phyloP scores from a whole-genome alignment of 2,888 invertebrate genomes.

The Syrphus vitripennis region DNA sequence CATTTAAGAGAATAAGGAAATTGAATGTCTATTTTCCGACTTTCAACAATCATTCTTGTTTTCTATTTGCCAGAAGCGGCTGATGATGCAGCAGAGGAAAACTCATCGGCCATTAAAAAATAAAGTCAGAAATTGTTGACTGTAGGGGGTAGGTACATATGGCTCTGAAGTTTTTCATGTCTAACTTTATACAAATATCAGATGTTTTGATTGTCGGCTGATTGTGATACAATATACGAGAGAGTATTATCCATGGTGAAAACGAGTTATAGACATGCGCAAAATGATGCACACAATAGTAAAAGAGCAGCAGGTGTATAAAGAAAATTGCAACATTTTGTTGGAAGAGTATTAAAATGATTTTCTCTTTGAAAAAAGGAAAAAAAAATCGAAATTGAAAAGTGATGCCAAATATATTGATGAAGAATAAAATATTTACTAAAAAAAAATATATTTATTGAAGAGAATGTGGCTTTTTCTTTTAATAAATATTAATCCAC shows the following conservation, averaged over 20 bases:
- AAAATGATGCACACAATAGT: not conserved
- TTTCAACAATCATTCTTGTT: conserved; percentile 20
- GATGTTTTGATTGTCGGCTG: conserved; percentile 15
- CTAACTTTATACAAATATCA: conserved; percentile 4
- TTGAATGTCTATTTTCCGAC: conserved; percentile 1
- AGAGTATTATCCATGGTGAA: conserved; percentile 58
- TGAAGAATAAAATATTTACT: too few relatives aligned
- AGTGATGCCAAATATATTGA: conserved; percentile 45
- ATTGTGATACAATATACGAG: conserved; percentile 1
- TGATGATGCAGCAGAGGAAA: not conserved
- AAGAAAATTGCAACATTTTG: conserved; percentile 15
- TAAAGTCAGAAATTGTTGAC: too few relatives aligned
- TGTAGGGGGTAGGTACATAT: not conserved
- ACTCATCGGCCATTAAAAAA: not conserved
- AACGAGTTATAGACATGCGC: conserved; percentile 57
- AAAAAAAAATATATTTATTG: too few relatives aligned
- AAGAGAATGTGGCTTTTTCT: too few relatives aligned
- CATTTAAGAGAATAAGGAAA: conserved; percentile 3
- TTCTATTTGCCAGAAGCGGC: not conserved
- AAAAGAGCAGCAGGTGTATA: conserved; percentile 33
- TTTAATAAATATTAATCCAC: too few relatives aligned
- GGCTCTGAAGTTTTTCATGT: not conserved
- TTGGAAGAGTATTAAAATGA: conserved; percentile 13
- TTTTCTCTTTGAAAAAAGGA: conserved; percentile 29
- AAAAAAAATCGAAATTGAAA: not conserved